Evolutionary conservation across 2,113 vertebrate genomes (phyloP).

Genomic region (Pongo abelii): DNA sequence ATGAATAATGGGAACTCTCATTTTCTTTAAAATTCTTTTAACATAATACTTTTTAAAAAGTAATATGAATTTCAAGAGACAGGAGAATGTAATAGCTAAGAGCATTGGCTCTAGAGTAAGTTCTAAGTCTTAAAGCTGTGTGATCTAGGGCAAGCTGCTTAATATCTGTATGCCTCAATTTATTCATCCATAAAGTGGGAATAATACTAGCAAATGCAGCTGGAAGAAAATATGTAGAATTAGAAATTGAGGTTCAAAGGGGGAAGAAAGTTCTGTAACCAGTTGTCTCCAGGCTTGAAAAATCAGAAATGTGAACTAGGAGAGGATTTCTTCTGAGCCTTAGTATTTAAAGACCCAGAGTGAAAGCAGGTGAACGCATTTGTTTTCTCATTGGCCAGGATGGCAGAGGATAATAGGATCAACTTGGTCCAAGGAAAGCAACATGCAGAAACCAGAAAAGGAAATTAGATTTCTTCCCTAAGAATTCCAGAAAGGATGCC

Average conservation of each 20-base stretch:
- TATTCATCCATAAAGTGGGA: background rate
- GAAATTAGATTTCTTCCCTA: constrained; percentile 34
- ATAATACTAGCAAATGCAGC: background rate
- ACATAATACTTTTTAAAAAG: background rate
- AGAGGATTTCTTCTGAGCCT: background rate
- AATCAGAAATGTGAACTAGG: background rate
- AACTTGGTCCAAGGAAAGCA: constrained; percentile 32
- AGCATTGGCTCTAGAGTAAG: background rate
- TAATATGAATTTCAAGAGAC: background rate
- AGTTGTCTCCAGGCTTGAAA: background rate
- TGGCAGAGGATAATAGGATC: background rate
- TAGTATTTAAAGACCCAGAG: background rate
- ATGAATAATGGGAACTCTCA: background rate
- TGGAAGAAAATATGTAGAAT: background rate
- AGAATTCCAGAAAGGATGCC: background rate
- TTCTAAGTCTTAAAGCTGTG: background rate
- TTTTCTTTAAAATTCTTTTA: background rate
- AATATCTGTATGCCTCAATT: background rate
- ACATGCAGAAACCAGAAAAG: constrained; percentile 12
- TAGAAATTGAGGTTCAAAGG: background rate
- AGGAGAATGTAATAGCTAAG: background rate
- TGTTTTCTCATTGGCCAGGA: background rate
- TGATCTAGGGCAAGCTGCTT: background rate
- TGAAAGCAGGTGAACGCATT: background rate
- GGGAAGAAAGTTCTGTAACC: background rate